Base-by-base conservation (phyloP, 2,888 invertebrate species). In the Limnephilus marmoratus region DNA sequence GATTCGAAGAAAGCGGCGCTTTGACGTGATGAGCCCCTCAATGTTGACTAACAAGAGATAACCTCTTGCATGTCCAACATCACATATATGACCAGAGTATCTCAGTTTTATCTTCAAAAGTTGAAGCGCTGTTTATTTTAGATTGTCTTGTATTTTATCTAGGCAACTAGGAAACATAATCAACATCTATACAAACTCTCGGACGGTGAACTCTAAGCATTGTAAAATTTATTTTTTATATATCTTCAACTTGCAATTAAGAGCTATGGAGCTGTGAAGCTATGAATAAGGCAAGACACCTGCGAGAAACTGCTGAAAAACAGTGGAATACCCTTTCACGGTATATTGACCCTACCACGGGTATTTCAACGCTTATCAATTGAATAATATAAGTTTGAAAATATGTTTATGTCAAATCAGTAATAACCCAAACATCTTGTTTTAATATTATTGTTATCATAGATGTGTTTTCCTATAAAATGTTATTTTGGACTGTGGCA, bases 11-110 rank as follows among this genome's bases (percentile, higher is more conserved):
- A 37, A 37, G 34, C 37, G 37, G 83, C 34, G 18, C 34, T 83
- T 83, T 83, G 34, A 83, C 37, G 24, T 41, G 37, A 83, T 15
- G 83, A 37, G 37, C 34, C 37, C 83, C 34, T 37, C 9, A 37
- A 15, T 83, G 34, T 83, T 83, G 83, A 83, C 34, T 37, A 83
- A 83, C 34, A 83, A 15, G 13, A 24, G 83, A 83, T 83, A 83
- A 83, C 83, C 83, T 83, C 24, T 83, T 2, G 37, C 37, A 7
- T 37, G 34, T 11, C 15, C 18, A 41, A n/a, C 34, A 83, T 34
- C 37, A 83, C 45, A 18, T 24, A 24, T 24, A 68, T 68, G 9
- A 9, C 68, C 68, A 4, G 1, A 18, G 18, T 24, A 1, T 68
- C 68, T 68, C 68, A 24, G 24, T 68, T 68, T 68, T 68, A 68